phyloP scores from a whole-genome alignment of 1,140 invertebrate genomes.

The Streblospio benedicti region DNA sequence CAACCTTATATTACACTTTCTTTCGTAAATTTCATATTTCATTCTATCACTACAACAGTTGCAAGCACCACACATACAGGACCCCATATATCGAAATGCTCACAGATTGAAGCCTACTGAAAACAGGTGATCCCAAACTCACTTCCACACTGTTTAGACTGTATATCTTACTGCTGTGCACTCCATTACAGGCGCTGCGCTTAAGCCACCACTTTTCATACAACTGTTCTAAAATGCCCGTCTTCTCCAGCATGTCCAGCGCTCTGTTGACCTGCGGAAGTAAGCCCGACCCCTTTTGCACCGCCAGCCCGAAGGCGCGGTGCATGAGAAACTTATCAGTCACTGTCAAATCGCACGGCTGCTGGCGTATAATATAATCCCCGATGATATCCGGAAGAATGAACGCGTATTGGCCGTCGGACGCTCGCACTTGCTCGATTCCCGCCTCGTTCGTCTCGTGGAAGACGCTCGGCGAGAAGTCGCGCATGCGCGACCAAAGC shows the following conservation, averaged over 20 bases:
- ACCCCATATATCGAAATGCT: too few species aligned
- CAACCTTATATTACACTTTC: too few species aligned
- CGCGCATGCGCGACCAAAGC: background rate
- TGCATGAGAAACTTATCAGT: constrained; percentile 5
- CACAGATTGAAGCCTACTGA: too few species aligned
- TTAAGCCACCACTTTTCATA: constrained; percentile 9
- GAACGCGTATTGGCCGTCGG: constrained; percentile 5
- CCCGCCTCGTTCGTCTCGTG: constrained; percentile 3
- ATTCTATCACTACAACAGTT: too few species aligned
- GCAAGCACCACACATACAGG: too few species aligned
- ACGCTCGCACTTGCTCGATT: background rate
- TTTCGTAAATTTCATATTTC: too few species aligned
- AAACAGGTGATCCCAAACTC: too few species aligned
- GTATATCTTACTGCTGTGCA: constrained; percentile 5
- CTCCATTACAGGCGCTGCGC: constrained; percentile 9
- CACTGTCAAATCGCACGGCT: constrained; percentile 7
- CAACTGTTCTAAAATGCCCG: constrained; percentile 3
- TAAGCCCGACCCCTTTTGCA: background rate
- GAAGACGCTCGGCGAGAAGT: background rate
- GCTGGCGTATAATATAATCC: background rate
- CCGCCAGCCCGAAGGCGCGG: background rate
- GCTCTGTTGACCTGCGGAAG: constrained; percentile 2
- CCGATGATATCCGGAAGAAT: constrained; percentile 9
- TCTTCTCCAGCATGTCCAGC: background rate
- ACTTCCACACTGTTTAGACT: background rate